Base-by-base conservation (phyloP, 2,797 vertebrate species). In the Rhynchonycteris naso region DNA sequence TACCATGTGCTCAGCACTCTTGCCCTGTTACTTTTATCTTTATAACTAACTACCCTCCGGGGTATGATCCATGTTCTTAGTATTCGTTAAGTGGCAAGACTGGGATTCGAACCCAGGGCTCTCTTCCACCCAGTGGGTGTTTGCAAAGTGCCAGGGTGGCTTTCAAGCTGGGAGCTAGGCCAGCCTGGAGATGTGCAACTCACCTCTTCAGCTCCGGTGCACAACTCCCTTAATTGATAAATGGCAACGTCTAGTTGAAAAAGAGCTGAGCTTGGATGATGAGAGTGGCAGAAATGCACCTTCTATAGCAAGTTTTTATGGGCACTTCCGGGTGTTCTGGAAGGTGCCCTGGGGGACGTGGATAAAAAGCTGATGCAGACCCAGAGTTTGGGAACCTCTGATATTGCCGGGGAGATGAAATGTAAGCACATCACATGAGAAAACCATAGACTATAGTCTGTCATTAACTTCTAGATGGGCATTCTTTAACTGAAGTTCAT, bases 371-470 rank as follows among this genome's bases (percentile, higher is more conserved):
- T 68, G 3, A 94, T 33, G 54, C 1, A 35, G 26, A 88, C 21
- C 24, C 30, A 91, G 74, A 91, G 47, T 50, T 72, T 52, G 26
- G 43, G 22, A 79, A 35, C 13, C 52, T 87, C 28, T 30, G n/a
- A 7, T 96, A 21, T 47, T 65, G 54, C 75, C 95, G 69, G 54
- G 38, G 59, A 88, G n/a, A 81, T 59, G 19, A 84, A 71, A 65
- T 63, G 78, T 19, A 61, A 80, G 83, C 19, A 79, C 0, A 24
- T 85, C 43, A 76, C 84, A 63, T 68, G 59, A 63, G 28, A 81
- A 30, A 63, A 35, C 14, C 28, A 7, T 63, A n/a, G 30, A 13
- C 26, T 93, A 47, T 33, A 33, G 22, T 50, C 91, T 76, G 58
- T 68, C 68, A 74, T 75, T 71, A 78, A 84, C 28, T 56, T 63